A percentile compares a stretch with the other conserved stretches of the same genome.
phyloP scores from a whole-genome alignment of 1,140 invertebrate genomes.

The Atopsyche davidsoni region DNA sequence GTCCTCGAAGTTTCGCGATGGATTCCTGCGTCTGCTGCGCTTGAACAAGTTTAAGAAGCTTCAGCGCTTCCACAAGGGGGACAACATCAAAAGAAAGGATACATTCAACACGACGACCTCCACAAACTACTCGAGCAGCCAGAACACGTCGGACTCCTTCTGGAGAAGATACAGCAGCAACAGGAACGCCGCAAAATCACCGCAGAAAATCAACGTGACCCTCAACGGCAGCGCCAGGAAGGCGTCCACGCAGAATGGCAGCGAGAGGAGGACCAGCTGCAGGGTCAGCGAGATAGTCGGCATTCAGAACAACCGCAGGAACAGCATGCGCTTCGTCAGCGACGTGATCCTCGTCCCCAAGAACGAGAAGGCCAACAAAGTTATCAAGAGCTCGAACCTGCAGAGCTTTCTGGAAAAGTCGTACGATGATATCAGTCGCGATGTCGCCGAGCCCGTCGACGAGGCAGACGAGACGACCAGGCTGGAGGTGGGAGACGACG shows the following conservation, averaged over 20 bases:
- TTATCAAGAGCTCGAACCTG: constrained; percentile 14
- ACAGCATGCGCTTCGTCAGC: constrained; percentile 48
- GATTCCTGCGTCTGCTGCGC: constrained; percentile 61
- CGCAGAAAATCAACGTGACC: constrained; percentile 40
- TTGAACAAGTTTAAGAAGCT: constrained; percentile 45
- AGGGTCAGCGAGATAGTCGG: constrained; percentile 46
- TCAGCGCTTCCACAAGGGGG: constrained; percentile 38
- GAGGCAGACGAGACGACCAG: constrained; percentile 7
- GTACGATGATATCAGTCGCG: constrained; percentile 10
- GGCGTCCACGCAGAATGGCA: constrained; percentile 36
- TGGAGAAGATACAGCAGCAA: constrained; percentile 48
- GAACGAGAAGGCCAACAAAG: constrained; percentile 32
- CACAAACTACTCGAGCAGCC: constrained; percentile 46
- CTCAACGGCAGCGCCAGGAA: constrained; percentile 39
- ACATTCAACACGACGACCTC: constrained; percentile 48
- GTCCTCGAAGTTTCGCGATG: constrained; percentile 86
- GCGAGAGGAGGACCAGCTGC: constrained; percentile 35
- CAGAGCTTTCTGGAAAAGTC: constrained; percentile 22
- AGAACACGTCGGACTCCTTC: constrained; percentile 45
- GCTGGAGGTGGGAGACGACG: background rate
- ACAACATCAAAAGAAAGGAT: constrained; percentile 45
- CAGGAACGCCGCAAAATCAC: constrained; percentile 33
- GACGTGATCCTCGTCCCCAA: constrained; percentile 35
- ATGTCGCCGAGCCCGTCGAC: constrained; percentile 1
- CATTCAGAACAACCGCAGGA: constrained; percentile 44